These are phyloP conservation scores for Pseudorhombus dupliciocellatus DNA, from an alignment of 2,113 vertebrate species.

Conservation along the genomic window DNA sequence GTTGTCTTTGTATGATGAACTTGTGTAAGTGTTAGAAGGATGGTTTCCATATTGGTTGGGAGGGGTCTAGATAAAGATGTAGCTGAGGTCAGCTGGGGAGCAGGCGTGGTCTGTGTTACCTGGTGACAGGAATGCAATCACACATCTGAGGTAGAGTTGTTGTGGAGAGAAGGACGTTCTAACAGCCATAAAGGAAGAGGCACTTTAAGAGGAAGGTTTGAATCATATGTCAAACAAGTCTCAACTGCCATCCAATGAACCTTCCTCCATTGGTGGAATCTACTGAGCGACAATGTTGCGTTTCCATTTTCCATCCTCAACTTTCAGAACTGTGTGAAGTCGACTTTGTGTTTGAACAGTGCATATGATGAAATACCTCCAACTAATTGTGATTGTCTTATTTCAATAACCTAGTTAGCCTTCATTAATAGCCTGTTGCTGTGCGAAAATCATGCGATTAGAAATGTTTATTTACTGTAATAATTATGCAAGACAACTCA, in stretches of 20 bases:
- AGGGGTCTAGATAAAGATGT: not conserved
- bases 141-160: too few species aligned
- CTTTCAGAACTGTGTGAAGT: constrained; percentile 12
- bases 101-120: too few species aligned
- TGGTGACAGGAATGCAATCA: too few species aligned
- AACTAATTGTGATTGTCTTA: constrained; percentile 36
- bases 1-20: not conserved
- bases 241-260: not conserved
- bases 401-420: constrained; percentile 42
- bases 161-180: not conserved
- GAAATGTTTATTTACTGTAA: constrained; percentile 62
- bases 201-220: not conserved
- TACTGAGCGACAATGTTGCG: too few species aligned
- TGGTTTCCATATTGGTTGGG: not conserved
- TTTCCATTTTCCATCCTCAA: too few species aligned
- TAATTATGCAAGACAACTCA: constrained; percentile 59
- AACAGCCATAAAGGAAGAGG: too few species aligned
- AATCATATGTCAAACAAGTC: not conserved
- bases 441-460: constrained; percentile 49
- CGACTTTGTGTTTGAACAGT: constrained; percentile 37
- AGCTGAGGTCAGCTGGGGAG: too few species aligned
- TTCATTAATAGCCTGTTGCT: constrained; percentile 27
- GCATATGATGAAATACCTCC: constrained; percentile 57
- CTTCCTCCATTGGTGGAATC: not conserved
- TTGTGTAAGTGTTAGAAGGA: not conserved